Evolutionary conservation across 2,888 invertebrate species (phyloP), one percentile per base, ranked within the genome.

Genomic region (Deilephila elpenor): DNA sequence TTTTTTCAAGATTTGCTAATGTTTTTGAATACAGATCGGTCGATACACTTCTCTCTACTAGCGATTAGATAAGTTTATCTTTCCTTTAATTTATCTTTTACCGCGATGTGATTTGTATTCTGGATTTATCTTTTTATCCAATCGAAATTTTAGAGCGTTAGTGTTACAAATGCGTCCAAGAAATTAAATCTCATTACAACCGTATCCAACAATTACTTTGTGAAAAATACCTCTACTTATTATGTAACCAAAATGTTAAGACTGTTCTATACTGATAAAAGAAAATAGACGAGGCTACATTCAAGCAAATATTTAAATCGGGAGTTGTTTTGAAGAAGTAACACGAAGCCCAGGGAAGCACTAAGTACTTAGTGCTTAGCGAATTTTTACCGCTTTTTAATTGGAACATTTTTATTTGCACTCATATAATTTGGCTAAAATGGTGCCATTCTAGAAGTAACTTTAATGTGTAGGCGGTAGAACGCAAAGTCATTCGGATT

Each of bases 351-450:
- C 62, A 19, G 20, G 5, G 20, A 37, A 64, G 64, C 20, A 64
- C 62, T 64, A 64, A 44, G 64, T 64, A 64, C 44, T 37, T 64
- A 44, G 14, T 37, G 64, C 37, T 64, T 37, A 64, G 11, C 64
- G 64, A 64, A 64, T 61, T 64, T 64, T 64, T 64, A 64, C 64
- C 37, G 64, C 64, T 64, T 64, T 64, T 64, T 44, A 64, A 64
- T 64, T 64, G 44, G 64, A 64, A 64, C 64, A 20, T 44, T 71
- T 71, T 71, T 71, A 71, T 71, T 71, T 71, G 34, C 59, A 34
- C 37, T 59, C 71, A 34, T 71, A 59, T 71, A 71, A 59, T 71
- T 71, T 71, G 37, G 56, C 56, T 59, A 59, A 59, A 64, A 34
- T 59, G 53, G 11, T 56, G 56, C 53, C 59, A 59, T 71, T 56